Conservation (phyloP, 2,113 vertebrate genomes). For the Aix galericulata region DNA sequence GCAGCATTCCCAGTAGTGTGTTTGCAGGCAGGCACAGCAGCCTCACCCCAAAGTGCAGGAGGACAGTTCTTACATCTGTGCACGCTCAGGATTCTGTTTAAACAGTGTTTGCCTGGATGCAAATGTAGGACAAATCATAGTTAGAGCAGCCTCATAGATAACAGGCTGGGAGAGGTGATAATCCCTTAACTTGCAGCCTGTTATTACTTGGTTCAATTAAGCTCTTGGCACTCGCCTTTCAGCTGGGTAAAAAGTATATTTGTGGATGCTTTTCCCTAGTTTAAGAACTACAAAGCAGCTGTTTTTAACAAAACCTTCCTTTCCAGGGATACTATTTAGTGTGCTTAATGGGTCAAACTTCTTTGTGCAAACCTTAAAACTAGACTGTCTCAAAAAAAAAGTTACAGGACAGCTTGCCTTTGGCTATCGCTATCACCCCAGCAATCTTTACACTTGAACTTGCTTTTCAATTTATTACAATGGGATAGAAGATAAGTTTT, state of each 20-base stretch:
- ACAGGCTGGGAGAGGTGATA: accelerated
- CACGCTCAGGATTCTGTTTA: accelerated
- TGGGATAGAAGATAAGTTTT: not conserved
- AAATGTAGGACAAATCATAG: too few species aligned
- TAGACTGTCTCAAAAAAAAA: not conserved
- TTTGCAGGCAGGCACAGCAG: not conserved
- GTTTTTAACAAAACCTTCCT: not conserved
- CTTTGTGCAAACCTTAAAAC: not conserved
- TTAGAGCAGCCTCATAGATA: not conserved
- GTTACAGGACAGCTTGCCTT: not conserved
- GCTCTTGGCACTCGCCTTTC: accelerated
- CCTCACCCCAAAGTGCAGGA: not conserved
- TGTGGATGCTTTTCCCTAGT: not conserved
- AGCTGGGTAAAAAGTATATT: not conserved
- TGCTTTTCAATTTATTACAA: conserved; percentile 37
- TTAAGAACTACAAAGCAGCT: not conserved
- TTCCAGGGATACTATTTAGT: not conserved
- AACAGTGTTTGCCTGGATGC: accelerated
- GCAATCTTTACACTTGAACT: conserved; percentile 32
- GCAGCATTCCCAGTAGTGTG: accelerated
- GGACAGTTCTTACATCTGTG: not conserved
- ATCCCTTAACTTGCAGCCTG: not conserved
- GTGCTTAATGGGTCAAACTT: not conserved
- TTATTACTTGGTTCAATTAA: not conserved
- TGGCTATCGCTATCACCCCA: not conserved